phyloP scores from a whole-genome alignment of 2,797 vertebrate species.

The Sebastes baramenuke region DNA sequence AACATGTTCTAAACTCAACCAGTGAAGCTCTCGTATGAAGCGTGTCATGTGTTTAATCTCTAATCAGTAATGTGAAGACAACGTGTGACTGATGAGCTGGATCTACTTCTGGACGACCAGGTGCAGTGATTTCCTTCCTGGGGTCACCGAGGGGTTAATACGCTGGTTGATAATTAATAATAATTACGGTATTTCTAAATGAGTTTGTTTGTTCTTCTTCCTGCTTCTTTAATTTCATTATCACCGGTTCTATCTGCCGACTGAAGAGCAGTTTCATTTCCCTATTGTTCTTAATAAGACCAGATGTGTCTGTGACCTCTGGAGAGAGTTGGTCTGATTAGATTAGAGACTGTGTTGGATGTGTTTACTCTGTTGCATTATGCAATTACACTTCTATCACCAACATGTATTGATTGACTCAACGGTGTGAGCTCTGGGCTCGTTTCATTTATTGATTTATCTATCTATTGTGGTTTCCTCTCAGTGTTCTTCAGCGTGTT shows the following conservation, averaged over 20 bases:
- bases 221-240: conserved; percentile 30
- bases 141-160: too few relatives aligned
- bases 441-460: background rate
- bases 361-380: conserved; percentile 10
- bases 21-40: background rate
- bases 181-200: too few relatives aligned
- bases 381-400: conserved; percentile 31
- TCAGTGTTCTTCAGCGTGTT: background rate
- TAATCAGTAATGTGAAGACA: background rate
- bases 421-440: background rate
- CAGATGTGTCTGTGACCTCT: conserved; percentile 47
- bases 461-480: background rate
- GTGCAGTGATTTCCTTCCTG: too few relatives aligned
- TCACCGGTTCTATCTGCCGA: background rate
- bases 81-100: background rate
- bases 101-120: too few relatives aligned
- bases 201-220: background rate
- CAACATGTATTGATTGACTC: conserved; percentile 3
- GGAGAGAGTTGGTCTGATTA: conserved; percentile 30
- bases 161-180: too few relatives aligned
- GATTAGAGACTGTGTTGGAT: conserved; percentile 21
- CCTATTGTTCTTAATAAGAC: conserved; percentile 33
- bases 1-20: too few relatives aligned
- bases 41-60: background rate
- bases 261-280: conserved; percentile 8